phyloP scores from a whole-genome alignment of 1,140 invertebrate species.

The Anagrus nilaparvatae region DNA sequence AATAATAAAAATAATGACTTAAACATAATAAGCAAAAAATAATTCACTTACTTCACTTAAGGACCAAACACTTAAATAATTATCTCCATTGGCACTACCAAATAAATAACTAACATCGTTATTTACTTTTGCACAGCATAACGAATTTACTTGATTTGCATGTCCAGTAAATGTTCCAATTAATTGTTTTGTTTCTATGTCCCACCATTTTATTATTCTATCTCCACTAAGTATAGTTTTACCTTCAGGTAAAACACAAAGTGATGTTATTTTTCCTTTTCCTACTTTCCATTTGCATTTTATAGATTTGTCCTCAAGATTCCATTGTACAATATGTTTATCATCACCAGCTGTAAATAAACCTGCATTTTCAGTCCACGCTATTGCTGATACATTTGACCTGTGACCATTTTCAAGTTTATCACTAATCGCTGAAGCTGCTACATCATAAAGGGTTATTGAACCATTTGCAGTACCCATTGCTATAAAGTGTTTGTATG shows the following conservation, averaged over 20 bases:
- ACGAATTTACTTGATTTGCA: constrained; percentile 48
- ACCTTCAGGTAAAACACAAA: constrained; percentile 52
- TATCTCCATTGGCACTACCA: constrained; percentile 49
- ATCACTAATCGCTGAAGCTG: constrained; percentile 34
- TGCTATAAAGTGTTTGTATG: constrained; percentile 37
- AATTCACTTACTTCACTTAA: constrained; percentile 35
- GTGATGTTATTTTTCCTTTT: constrained; percentile 53
- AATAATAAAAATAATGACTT: constrained; percentile 8
- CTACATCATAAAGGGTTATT: constrained; percentile 42
- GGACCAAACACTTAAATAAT: constrained; percentile 52
- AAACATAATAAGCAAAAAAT: not conserved
- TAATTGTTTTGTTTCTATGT: constrained; percentile 46
- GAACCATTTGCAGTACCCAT: constrained; percentile 43
- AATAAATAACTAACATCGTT: constrained; percentile 45
- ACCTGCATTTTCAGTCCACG: constrained; percentile 37
- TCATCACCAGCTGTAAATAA: constrained; percentile 46
- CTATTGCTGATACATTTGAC: constrained; percentile 41
- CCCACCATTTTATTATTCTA: constrained; percentile 55
- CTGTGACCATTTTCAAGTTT: constrained; percentile 44
- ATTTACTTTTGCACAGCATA: constrained; percentile 40
- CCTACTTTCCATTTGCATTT: constrained; percentile 52
- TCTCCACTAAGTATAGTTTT: constrained; percentile 54
- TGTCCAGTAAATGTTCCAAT: constrained; percentile 58
- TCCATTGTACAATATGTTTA: constrained; percentile 42
- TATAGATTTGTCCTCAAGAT: constrained; percentile 40